A percentile compares a stretch with the other conserved stretches of the same genome.
These are phyloP conservation scores for Thamnophis sirtalis DNA, from an alignment of 2,113 vertebrate species.

Conservation along the genomic window DNA sequence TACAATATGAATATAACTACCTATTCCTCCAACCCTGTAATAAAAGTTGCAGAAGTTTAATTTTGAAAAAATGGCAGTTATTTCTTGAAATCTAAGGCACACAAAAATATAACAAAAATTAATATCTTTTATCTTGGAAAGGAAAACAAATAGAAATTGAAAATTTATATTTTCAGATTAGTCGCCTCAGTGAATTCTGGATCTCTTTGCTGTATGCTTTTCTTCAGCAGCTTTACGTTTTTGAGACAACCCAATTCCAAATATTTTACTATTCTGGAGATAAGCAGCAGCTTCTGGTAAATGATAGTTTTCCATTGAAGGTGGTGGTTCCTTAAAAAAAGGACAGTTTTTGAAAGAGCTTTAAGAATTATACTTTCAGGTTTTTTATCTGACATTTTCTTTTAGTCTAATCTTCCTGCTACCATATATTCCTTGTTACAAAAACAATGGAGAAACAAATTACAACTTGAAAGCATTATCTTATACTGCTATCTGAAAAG, in stretches of 20 bases:
- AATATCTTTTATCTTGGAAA: slow-evolving; percentile 30
- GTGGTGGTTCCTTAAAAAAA: slow-evolving; percentile 78
- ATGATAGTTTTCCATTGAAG: slow-evolving; percentile 76
- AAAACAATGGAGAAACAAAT: not conserved
- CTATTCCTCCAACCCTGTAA: not conserved
- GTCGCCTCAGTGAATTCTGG: slow-evolving; percentile 68
- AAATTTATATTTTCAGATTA: slow-evolving; percentile 11
- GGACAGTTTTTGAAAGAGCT: not conserved
- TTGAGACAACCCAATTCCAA: slow-evolving; percentile 66
- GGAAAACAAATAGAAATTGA: slow-evolving; percentile 46
- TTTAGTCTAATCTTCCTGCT: not conserved
- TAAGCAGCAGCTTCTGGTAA: slow-evolving; percentile 65
- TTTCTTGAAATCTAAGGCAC: not conserved
- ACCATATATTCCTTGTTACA: not conserved
- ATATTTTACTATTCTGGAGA: slow-evolving; percentile 56
- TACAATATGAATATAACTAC: not conserved
- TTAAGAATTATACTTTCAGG: not conserved
- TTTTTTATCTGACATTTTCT: not conserved
- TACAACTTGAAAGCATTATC: not conserved
- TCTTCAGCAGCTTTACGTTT: slow-evolving; percentile 83
- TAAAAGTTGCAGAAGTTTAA: not conserved
- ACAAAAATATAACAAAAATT: slow-evolving; percentile 30
- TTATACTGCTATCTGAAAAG: not conserved
- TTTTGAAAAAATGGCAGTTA: not conserved
- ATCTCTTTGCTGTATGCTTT: slow-evolving; percentile 71